Percentiles rank a stretch among this genome's conserved stretches.
Evolutionary conservation across 2,888 invertebrate genomes (phyloP).

Genomic region (Eumacrocentrus americanus): DNA sequence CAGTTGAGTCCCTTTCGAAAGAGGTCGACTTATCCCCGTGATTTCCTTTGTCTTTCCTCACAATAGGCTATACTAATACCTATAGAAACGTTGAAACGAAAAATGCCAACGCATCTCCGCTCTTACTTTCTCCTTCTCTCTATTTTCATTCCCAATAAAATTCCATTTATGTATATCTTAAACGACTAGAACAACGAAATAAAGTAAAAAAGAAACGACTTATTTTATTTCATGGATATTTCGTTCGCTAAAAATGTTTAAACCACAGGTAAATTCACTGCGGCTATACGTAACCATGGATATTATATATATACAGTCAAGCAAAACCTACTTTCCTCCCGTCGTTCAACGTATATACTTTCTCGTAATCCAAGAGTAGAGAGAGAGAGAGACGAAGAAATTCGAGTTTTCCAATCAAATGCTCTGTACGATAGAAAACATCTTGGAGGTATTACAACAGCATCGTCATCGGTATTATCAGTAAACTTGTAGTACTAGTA

Average conservation of each 20-base stretch:
- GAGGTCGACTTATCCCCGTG: not conserved
- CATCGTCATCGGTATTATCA: too few relatives aligned
- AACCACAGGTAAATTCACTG: too few relatives aligned
- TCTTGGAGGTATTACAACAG: too few relatives aligned
- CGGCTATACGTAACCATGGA: not conserved
- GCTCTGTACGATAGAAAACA: not conserved
- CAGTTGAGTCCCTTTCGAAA: constrained; percentile 30
- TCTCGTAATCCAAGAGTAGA: constrained; percentile 9
- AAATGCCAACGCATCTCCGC: constrained; percentile 15
- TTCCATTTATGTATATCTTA: too few relatives aligned
- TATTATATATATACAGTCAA: not conserved
- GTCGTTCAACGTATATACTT: constrained; percentile 13
- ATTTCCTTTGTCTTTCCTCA: constrained; percentile 12
- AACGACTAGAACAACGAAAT: too few relatives aligned
- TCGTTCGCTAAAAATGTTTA: too few relatives aligned
- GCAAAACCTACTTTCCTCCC: constrained; percentile 20
- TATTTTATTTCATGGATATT: too few relatives aligned
- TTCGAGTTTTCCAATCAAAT: not conserved
- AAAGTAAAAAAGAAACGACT: too few relatives aligned
- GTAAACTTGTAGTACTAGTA: too few relatives aligned
- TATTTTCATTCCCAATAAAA: too few relatives aligned
- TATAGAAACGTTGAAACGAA: not conserved
- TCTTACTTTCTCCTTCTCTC: constrained; percentile 17
- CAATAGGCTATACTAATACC: not conserved
- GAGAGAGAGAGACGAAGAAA: not conserved